Base-by-base conservation (phyloP, 2,797 vertebrate species). In the Rallus crepitans region DNA sequence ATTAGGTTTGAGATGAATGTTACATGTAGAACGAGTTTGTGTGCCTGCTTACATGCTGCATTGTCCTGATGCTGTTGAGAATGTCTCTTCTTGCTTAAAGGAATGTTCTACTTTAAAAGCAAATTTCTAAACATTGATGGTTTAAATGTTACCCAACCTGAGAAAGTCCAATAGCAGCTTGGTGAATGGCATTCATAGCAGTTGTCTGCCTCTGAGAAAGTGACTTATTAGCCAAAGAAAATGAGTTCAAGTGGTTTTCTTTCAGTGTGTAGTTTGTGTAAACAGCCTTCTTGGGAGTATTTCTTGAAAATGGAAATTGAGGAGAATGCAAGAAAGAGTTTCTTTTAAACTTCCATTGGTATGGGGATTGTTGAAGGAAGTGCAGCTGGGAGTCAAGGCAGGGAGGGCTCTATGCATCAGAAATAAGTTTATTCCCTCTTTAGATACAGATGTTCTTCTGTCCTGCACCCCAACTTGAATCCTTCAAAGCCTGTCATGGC, bases 191-290 rank as follows among this genome's bases (percentile, higher is more conserved):
- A 17, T 55, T 93, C 33, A 3, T 11, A 75, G 42, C 56, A 71
- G 6, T 61, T 90, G 45, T 12, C 33, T 78, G 5, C 39, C 16
- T 68, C 69, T 52, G 16, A 33, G 72, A 47, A 93, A 87, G 42
- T 35, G 28, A 84, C 84, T 61, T 82, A 88, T 61, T 82, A 88
- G 68, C 61, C 53, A 70, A 73, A 64, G 39, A 68, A 45, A 87
- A 86, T 75, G 33, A 78, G 19, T 71, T 53, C 53, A 68, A 0
- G 39, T 52, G 33, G 5, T 53, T 93, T 93, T 95, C 69, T 86
- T 56, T 73, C n/a, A 39, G 61, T 61, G 3, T 42, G 4, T 65
- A 4, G 94, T 89, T 71, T 70, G 21, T 91, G 28, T 77, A 76
- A 93, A 40, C 8, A 69, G 39, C 55, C 50, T 93, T 79, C 52